These are phyloP conservation scores for Yponomeuta cagnagella DNA, from an alignment of 2,888 invertebrate species.

Conservation along the genomic window DNA sequence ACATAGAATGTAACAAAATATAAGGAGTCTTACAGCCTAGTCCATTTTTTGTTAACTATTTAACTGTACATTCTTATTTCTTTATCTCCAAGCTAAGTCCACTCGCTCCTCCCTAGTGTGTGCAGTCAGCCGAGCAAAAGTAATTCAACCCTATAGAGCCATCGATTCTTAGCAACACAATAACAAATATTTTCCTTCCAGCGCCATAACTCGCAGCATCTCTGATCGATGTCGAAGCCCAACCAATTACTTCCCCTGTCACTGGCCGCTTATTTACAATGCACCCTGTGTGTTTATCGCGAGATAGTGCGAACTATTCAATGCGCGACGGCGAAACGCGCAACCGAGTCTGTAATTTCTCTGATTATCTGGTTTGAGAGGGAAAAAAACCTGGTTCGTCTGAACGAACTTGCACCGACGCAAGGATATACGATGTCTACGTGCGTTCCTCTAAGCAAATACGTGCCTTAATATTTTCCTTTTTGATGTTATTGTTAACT, in stretches of 20 bases:
- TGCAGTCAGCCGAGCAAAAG: background rate
- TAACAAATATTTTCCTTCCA: slow-evolving; percentile 25
- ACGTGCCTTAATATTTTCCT: too few species aligned
- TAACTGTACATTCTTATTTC: too few species aligned
- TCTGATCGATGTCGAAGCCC: slow-evolving; percentile 49
- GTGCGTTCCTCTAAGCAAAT: too few species aligned
- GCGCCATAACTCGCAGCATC: slow-evolving; percentile 33
- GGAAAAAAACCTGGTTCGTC: background rate
- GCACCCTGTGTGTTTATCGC: slow-evolving; percentile 51
- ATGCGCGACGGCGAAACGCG: slow-evolving; percentile 36
- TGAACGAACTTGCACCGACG: too few species aligned
- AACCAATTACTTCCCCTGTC: slow-evolving; percentile 60
- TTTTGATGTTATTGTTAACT: too few species aligned
- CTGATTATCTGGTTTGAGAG: slow-evolving; percentile 14
- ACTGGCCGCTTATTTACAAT: slow-evolving; percentile 56
- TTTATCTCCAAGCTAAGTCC: too few species aligned
- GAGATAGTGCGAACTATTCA: slow-evolving; percentile 48
- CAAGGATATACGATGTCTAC: too few species aligned
- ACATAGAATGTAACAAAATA: too few species aligned
- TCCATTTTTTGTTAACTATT: too few species aligned
- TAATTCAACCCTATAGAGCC: background rate
- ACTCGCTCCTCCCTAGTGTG: background rate
- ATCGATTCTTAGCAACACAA: background rate
- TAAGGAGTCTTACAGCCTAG: too few species aligned
- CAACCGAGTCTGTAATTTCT: slow-evolving; percentile 34